Evolutionary conservation across 1,140 invertebrate genomes (phyloP), one percentile per base, ranked within the genome.

Genomic region (Mesaphorura yosii): DNA sequence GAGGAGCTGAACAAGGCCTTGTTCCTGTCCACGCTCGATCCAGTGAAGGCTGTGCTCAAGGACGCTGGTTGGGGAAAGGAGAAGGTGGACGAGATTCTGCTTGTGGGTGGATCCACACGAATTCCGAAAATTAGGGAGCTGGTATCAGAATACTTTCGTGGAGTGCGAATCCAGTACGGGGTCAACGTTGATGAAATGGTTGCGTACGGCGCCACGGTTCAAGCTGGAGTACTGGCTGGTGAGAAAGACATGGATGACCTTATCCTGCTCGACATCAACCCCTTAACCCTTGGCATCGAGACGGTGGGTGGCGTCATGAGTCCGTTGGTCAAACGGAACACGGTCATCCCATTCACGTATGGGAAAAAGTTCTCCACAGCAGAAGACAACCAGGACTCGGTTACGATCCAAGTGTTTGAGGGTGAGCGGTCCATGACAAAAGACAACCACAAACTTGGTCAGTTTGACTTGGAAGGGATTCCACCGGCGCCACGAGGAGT

Each of bases 221-320:
- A 99, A 73, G 91, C 63, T 51, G 61, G 64, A 17, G 65, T 67
- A 10, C 76, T 89, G n/a, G 86, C 83, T 41, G 76, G 84, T 39
- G 86, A 90, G 81, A 84, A 88, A 70, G 88, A 92, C 66, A 94
- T 89, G 1, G 90, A 91, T 64, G 26, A 47, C 25, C 86, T 98
- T 59, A 91, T 98, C 4, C 77, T 98, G 54, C 76, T 98, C 38
- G 95, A 98, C 68, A 94, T 98, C 39, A 98, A 97, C 67, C 95
- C 95, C 63, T 74, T 98, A 41, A 98, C 95, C 52, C 80, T 98
- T 80, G 95, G 95, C 63, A 99, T 98, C 67, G 95, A 99, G 75
- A 98, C 94, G 57, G 93, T 98, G 51, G 95, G 95, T 56, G 94
- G 94, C 58, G 93, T 98, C 12, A 98, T 99, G 95, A 98, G 94